These are phyloP conservation scores for Aurelia aurita complex sp. Pacific DNA, from an alignment of 30 jellyfish, hydroid and myxozoan species.

Conservation along the genomic window DNA sequence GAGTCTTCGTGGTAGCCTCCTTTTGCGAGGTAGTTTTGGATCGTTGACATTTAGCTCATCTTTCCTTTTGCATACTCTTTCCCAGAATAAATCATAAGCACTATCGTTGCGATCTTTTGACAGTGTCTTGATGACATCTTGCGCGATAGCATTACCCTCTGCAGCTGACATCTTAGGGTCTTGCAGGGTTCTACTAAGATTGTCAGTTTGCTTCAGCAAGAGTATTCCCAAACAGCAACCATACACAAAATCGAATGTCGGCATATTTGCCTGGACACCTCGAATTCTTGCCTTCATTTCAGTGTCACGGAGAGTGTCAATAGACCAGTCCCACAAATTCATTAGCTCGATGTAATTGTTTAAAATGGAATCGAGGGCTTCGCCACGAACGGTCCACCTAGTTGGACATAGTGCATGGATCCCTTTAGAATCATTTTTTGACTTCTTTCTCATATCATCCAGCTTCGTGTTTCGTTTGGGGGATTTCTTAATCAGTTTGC, in stretches of 20 bases:
- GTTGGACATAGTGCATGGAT: constrained; percentile 53
- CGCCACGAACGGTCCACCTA: constrained; percentile 66
- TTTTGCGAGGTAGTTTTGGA: constrained; percentile 77
- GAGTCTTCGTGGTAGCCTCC: constrained; percentile 65
- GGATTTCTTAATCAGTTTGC: constrained; percentile 47
- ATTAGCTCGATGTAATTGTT: constrained; percentile 34
- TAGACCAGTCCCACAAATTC: constrained; percentile 66
- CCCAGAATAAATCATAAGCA: constrained; percentile 43
- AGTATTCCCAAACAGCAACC: constrained; percentile 38
- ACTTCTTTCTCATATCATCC: constrained; percentile 45
- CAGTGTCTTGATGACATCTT: constrained; percentile 52
- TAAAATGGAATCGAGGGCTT: constrained; percentile 57
- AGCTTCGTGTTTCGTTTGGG: constrained; percentile 25
- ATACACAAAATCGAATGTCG: constrained; percentile 42
- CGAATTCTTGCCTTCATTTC: constrained; percentile 42
- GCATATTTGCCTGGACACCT: constrained; percentile 59
- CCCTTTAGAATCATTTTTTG: constrained; percentile 52
- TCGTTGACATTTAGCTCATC: constrained; percentile 72
- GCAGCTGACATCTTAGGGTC: constrained; percentile 59
- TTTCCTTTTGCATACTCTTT: constrained; percentile 59
- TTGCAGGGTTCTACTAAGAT: constrained; percentile 38
- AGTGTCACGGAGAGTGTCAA: constrained; percentile 41
- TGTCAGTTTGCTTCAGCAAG: constrained; percentile 48
- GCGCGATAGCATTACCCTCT: constrained; percentile 37
- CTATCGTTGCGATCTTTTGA: constrained; percentile 30